These are phyloP conservation scores for Slavum lentiscoides DNA, from an alignment of 2,888 invertebrate species.

Conservation along the genomic window DNA sequence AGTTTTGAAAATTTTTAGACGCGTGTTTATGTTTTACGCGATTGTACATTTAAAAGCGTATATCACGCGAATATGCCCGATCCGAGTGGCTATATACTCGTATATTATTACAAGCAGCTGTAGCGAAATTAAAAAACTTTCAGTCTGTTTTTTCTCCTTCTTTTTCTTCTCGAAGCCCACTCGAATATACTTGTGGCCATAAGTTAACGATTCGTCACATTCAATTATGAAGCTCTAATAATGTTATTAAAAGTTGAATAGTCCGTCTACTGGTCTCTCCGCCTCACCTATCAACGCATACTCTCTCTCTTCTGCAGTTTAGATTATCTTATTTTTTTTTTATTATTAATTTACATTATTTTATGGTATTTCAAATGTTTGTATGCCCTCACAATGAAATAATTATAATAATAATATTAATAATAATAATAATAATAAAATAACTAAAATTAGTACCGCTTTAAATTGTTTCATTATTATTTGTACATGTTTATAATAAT, in stretches of 20 bases:
- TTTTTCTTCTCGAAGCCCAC: too few relatives aligned
- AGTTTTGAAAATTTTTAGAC: background rate
- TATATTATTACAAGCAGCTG: too few relatives aligned
- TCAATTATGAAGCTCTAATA: constrained; percentile 1
- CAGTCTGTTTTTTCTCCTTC: background rate
- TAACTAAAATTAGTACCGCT: too few relatives aligned
- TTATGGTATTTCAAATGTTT: background rate
- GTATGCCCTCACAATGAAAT: background rate
- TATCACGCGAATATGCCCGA: background rate
- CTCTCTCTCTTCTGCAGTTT: too few relatives aligned
- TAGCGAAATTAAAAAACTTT: too few relatives aligned
- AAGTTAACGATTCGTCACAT: background rate
- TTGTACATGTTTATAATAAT: background rate
- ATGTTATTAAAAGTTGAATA: constrained; percentile 19
- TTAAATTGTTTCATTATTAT: constrained; percentile 6
- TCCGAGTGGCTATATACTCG: too few relatives aligned
- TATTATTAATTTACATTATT: too few relatives aligned
- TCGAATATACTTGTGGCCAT: constrained; percentile 13
- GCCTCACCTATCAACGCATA: too few relatives aligned
- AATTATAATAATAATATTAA: background rate
- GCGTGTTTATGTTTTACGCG: background rate
- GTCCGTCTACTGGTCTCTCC: background rate
- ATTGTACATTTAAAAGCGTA: constrained; percentile 1
- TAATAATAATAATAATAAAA: background rate
- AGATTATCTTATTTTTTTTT: too few relatives aligned